These are phyloP conservation scores for Zygogramma bicolorata DNA, from an alignment of 2,888 invertebrate species.

Conservation along the genomic window DNA sequence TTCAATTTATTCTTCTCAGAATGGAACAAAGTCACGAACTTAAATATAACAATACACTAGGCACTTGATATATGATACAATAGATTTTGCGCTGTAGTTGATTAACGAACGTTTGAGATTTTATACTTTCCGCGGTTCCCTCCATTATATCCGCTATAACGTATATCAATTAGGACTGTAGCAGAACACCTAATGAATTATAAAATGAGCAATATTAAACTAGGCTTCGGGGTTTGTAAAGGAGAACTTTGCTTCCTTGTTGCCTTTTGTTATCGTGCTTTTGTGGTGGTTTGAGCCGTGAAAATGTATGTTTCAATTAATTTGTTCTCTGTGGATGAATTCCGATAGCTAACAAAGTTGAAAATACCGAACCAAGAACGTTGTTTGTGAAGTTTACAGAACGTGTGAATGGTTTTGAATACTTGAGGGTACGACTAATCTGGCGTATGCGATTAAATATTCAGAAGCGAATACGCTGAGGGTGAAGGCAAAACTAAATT, in stretches of 20 bases:
- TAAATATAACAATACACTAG: constrained; percentile 2
- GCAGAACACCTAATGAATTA: neutral
- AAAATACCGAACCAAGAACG: neutral
- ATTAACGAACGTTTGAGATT: constrained; percentile 20
- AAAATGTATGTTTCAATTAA: constrained; percentile 14
- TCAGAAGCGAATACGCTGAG: no score
- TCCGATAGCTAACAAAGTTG: neutral
- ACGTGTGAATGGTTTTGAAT: neutral
- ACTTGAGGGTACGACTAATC: neutral
- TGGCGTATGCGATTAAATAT: neutral
- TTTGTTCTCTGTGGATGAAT: neutral
- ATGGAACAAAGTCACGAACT: neutral
- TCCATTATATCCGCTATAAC: constrained; percentile 1
- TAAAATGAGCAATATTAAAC: constrained; percentile 8
- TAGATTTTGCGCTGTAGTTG: neutral
- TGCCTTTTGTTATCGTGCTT: constrained; percentile 7
- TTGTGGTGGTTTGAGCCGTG: neutral
- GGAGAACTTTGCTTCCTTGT: constrained; percentile 7
- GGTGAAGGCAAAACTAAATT: no score
- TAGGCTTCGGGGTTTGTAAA: neutral
- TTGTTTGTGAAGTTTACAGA: constrained; percentile 4
- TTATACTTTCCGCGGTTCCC: constrained; percentile 6
- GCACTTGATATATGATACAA: constrained; percentile 10
- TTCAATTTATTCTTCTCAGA: neutral
- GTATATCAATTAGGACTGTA: constrained; percentile 4